Evolutionary conservation across 2,797 vertebrate genomes (phyloP).

Genomic region (Peromyscus melanophrys): DNA sequence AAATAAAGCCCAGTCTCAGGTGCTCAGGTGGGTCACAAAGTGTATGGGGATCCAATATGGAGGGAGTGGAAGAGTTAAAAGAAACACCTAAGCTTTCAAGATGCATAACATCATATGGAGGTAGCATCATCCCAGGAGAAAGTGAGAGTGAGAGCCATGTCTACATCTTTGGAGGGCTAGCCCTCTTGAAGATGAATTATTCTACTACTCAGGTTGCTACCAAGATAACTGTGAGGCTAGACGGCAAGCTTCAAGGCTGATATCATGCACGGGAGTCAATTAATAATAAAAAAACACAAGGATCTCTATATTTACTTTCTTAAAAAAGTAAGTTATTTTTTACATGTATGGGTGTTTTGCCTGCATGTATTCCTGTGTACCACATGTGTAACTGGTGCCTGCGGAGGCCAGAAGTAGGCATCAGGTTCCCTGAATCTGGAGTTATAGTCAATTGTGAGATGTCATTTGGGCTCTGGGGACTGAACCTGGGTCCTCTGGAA

Average conservation of each 20-base stretch:
- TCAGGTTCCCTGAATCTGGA: neutral
- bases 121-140: neutral
- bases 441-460: neutral
- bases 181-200: neutral
- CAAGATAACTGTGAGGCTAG: too few relatives aligned
- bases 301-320: neutral
- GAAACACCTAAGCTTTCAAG: neutral
- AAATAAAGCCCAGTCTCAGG: neutral
- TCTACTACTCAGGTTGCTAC: neutral
- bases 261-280: fast-evolving
- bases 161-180: fast-evolving
- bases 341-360: neutral
- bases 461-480: too few relatives aligned
- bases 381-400: neutral
- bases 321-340: neutral
- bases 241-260: neutral
- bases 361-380: neutral
- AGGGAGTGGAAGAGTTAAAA: neutral
- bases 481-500: neutral
- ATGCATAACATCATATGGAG: fast-evolving
- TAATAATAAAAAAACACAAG: neutral
- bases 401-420: neutral
- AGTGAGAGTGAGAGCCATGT: neutral
- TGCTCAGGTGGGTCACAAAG: neutral
- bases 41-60: fast-evolving